Percentiles rank a stretch among this genome's conserved stretches.
Evolutionary conservation across 2,888 invertebrate genomes (phyloP).

Genomic region (Drosophila putrida): DNA sequence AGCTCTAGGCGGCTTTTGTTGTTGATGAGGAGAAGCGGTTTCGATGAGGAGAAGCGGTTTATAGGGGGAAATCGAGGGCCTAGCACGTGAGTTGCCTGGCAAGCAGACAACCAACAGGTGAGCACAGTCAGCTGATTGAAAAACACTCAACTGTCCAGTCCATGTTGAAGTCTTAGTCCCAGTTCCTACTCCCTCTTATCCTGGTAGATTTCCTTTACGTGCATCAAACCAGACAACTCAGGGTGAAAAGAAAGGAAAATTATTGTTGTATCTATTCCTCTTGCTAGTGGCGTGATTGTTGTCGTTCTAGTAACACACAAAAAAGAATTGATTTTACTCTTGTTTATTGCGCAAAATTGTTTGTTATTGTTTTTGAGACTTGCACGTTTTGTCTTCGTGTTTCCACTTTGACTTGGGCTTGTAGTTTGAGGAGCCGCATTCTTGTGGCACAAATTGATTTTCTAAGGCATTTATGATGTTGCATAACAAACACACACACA

Average conservation of each 20-base stretch:
- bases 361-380: slow-evolving; percentile 36
- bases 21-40: no score
- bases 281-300: slow-evolving; percentile 24
- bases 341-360: slow-evolving; percentile 55
- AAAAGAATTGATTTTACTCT: slow-evolving; percentile 68
- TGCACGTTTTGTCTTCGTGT: slow-evolving; percentile 33
- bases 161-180: not conserved
- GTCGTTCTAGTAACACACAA: slow-evolving; percentile 49
- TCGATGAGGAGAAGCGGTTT: no score
- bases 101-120: slow-evolving; percentile 50
- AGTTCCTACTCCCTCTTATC: not conserved
- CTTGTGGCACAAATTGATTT: slow-evolving; percentile 46
- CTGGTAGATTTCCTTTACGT: slow-evolving; percentile 7
- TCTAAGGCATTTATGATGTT: slow-evolving; percentile 22
- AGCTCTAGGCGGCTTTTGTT: no score
- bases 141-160: slow-evolving; percentile 37
- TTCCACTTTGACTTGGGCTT: slow-evolving; percentile 9
- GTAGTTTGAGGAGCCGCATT: slow-evolving; percentile 9
- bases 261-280: slow-evolving; percentile 4
- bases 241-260: not conserved
- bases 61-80: not conserved
- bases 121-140: slow-evolving; percentile 39
- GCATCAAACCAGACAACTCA: slow-evolving; percentile 6
- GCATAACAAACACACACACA: slow-evolving; percentile 12
- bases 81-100: slow-evolving; percentile 47